Evolutionary conservation across 2,113 vertebrate species (phyloP), one percentile per base, ranked within the genome.

Genomic region (Amblyornis subalaris): DNA sequence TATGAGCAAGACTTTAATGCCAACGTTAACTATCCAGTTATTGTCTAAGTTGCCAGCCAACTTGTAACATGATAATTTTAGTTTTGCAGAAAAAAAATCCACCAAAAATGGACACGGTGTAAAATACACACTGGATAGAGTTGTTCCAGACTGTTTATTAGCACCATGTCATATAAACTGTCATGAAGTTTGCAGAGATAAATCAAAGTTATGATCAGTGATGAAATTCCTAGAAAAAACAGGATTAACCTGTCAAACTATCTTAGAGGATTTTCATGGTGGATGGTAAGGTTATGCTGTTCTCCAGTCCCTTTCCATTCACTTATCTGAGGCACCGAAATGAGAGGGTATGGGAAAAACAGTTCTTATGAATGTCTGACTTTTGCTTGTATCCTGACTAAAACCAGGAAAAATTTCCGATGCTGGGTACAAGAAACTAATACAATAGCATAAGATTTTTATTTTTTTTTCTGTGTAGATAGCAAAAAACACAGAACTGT

Each of bases 21-120:
- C 36, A 73, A 22, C 2, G 0, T 36, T 42, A 83, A 73, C 8
- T 73, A 50, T 29, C 7, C 48, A 77, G 44, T 25, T 66, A 67
- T 9, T 38, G 42, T 8, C 29, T 48, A 33, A 58, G 33, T 26
- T 58, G 21, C 14, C 19, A 77, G 51, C 4, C 42, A 84, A 50
- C 1, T 17, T 38, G 12, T 40, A 48, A 48, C 0, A 1, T 2
- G 6, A 35, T 33, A 7, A 31, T 28, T 88, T 82, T 4, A 54
- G 20, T 57, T 66, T 44, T 55, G n/a, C 26, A 65, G 38, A 6
- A 58, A 57, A 40, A 45, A 76, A 21, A 36, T 3, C 31, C 15
- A 53, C 9, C 21, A 18, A 53, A 48, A 33, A 6, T 4, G 24
- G 9, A 33, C 9, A 53, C 0, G 1, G 33, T 19, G 28, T 33